These are phyloP conservation scores for Stigmatopora nigra DNA, from an alignment of 2,113 vertebrate genomes.

Conservation along the genomic window DNA sequence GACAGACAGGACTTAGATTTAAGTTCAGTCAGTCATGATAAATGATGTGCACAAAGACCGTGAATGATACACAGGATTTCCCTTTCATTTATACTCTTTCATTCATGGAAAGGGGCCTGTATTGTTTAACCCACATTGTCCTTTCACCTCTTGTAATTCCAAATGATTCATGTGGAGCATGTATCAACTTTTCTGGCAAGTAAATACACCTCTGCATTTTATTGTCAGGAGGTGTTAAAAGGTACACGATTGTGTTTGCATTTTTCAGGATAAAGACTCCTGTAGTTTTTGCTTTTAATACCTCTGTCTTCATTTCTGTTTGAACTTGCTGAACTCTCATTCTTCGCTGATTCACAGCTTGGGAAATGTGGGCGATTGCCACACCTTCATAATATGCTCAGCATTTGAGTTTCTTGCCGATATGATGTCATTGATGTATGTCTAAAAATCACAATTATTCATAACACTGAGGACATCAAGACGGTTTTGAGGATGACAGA, in stretches of 20 bases:
- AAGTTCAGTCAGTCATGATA: conserved; percentile 1
- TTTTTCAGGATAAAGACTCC: background rate
- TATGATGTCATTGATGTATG: conserved; percentile 42
- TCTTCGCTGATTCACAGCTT: conserved; percentile 50
- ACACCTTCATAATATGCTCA: conserved; percentile 49
- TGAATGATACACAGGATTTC: background rate
- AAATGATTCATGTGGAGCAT: conserved; percentile 16
- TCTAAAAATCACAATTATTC: conserved; percentile 50
- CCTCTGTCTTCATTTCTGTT: conserved; percentile 55
- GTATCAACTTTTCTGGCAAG: conserved; percentile 5
- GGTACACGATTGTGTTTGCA: background rate
- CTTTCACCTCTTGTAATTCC: conserved; percentile 3
- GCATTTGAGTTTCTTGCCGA: conserved; percentile 56
- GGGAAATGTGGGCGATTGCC: conserved; percentile 52
- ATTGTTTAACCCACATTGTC: conserved; percentile 16
- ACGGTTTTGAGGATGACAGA: conserved; percentile 4
- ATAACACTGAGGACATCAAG: conserved; percentile 20
- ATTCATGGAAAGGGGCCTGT: background rate
- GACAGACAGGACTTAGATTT: conserved; percentile 3
- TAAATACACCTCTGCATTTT: background rate
- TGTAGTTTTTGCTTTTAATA: conserved; percentile 38
- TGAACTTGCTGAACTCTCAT: conserved; percentile 58
- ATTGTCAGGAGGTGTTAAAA: background rate
- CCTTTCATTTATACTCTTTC: conserved; percentile 9
- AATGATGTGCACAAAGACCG: conserved; percentile 5